Percentiles rank a stretch among this genome's conserved stretches.
Conservation (phyloP, 2,888 invertebrate genomes). For the Lepeophtheirus nordmannii region DNA sequence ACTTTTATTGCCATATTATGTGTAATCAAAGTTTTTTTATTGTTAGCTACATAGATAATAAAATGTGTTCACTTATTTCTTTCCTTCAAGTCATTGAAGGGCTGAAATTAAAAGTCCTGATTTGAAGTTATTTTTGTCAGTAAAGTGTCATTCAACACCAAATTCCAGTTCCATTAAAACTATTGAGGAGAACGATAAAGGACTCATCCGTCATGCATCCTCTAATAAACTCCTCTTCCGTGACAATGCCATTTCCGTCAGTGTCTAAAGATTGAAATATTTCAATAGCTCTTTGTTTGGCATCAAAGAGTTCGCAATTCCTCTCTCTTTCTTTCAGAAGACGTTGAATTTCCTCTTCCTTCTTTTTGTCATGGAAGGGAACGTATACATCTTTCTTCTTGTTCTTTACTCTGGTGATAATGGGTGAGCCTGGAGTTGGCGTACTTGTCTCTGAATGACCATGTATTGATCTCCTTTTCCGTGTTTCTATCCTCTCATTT, state of each 20-base stretch:
- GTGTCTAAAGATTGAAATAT: not conserved
- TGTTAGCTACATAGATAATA: too few relatives aligned
- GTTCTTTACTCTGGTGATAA: not conserved
- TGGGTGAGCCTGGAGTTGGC: not conserved
- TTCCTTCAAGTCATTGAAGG: too few relatives aligned
- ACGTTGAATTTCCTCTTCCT: not conserved
- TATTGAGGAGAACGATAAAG: not conserved
- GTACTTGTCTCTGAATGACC: not conserved
- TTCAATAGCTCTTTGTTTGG: not conserved
- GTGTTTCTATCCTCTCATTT: not conserved
- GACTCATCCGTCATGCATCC: not conserved
- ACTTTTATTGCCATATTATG: too few relatives aligned
- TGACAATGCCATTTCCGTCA: not conserved
- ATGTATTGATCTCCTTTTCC: not conserved
- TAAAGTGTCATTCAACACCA: not conserved
- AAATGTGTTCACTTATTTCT: too few relatives aligned
- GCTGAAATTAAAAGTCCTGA: too few relatives aligned
- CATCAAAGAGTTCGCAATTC: constrained; percentile 1
- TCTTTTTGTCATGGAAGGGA: not conserved
- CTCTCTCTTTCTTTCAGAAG: not conserved
- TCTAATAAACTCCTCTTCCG: not conserved
- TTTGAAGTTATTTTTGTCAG: too few relatives aligned
- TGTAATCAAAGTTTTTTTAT: too few relatives aligned
- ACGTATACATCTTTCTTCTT: not conserved
- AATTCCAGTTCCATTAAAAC: not conserved